phyloP scores from a whole-genome alignment of 2,797 vertebrate species.

The Novumbra hubbsi region DNA sequence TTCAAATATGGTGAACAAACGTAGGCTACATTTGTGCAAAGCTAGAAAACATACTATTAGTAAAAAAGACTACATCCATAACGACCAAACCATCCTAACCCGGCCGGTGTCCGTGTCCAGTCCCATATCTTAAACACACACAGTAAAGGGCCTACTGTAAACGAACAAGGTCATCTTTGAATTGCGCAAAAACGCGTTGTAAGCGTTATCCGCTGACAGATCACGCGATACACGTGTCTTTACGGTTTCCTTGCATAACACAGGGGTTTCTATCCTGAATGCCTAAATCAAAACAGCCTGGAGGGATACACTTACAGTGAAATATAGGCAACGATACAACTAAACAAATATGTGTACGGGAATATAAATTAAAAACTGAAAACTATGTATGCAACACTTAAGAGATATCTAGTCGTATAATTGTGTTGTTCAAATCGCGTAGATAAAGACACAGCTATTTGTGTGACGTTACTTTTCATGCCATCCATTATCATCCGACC shows the following conservation, averaged over 20 bases:
- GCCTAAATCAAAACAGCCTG: background rate
- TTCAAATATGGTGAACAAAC: constrained; percentile 1
- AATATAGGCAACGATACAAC: background rate
- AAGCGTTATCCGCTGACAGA: constrained; percentile 60
- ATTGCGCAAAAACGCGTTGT: constrained; percentile 60
- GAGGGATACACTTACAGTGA: background rate
- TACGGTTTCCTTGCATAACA: constrained; percentile 56
- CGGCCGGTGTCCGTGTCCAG: constrained; percentile 37
- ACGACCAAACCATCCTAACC: constrained; percentile 36
- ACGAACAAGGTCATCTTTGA: constrained; percentile 52
- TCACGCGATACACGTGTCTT: constrained; percentile 65
- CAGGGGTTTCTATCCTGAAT: constrained; percentile 29
- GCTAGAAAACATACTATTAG: background rate
- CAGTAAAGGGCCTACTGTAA: constrained; percentile 66
- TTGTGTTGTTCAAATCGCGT: background rate
- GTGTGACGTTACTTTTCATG: background rate
- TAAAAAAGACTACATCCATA: background rate
- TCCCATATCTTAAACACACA: constrained; percentile 65
- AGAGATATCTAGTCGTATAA: background rate
- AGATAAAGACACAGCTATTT: background rate
- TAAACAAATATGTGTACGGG: background rate
- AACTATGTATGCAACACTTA: too few relatives aligned
- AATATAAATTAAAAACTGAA: background rate
- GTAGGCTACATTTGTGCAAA: constrained; percentile 5
- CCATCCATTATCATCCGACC: background rate